These are phyloP conservation scores for Brachyalestes nurse DNA, from an alignment of 2,797 vertebrate species.

Conservation along the genomic window DNA sequence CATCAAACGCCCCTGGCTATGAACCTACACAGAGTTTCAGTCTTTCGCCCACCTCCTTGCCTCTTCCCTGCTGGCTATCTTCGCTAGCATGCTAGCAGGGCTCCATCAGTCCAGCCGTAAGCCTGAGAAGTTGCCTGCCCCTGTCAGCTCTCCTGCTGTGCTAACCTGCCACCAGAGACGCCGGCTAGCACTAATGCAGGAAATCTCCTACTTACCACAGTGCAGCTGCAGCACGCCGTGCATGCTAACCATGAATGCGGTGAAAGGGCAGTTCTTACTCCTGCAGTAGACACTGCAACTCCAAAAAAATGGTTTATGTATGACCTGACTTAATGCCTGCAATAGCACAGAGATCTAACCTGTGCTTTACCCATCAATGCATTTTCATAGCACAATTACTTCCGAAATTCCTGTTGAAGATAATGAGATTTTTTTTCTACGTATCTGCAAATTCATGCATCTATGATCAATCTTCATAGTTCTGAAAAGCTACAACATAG, in stretches of 20 bases:
- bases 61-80: slow-evolving; percentile 39
- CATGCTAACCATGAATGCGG: slow-evolving; percentile 40
- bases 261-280: slow-evolving; percentile 3
- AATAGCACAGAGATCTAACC: neutral
- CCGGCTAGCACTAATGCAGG: slow-evolving; percentile 42
- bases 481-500: neutral
- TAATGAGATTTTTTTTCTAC: no score
- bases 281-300: slow-evolving; percentile 3
- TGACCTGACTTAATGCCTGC: neutral
- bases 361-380: neutral
- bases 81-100: slow-evolving; percentile 24
- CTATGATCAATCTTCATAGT: neutral
- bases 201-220: slow-evolving; percentile 35
- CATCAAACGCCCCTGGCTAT: slow-evolving; percentile 18
- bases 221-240: slow-evolving; percentile 20
- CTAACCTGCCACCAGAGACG: slow-evolving; percentile 42
- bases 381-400: neutral
- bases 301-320: neutral
- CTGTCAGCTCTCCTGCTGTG: slow-evolving; percentile 50
- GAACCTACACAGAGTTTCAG: slow-evolving; percentile 31
- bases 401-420: no score
- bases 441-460: no score
- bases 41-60: slow-evolving; percentile 3
- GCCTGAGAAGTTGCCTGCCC: slow-evolving; percentile 38
- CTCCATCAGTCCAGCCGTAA: slow-evolving; percentile 31